Conservation (phyloP, 1,140 invertebrate species). For the Trichogramma pretiosum region DNA sequence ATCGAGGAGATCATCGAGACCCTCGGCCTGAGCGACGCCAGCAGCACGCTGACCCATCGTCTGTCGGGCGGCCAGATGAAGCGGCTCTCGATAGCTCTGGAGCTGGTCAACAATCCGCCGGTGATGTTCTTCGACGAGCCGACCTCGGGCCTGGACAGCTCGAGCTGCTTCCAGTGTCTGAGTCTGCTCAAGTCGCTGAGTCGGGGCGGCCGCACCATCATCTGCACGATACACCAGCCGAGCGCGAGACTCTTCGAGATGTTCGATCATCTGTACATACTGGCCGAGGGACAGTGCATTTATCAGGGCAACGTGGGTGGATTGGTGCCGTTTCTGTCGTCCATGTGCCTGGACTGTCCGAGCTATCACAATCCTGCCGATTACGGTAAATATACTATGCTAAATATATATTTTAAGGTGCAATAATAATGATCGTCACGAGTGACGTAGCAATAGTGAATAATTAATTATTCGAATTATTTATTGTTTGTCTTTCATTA, state of each 20-base stretch:
- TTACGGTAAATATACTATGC: slow-evolving; percentile 63
- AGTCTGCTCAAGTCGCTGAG: slow-evolving; percentile 69
- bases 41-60: slow-evolving; percentile 67
- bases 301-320: slow-evolving; percentile 74
- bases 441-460: no score
- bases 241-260: slow-evolving; percentile 91
- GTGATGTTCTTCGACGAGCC: slow-evolving; percentile 97
- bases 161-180: slow-evolving; percentile 86
- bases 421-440: no score
- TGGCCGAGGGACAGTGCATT: slow-evolving; percentile 85
- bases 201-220: slow-evolving; percentile 76
- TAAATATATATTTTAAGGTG: no score
- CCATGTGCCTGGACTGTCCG: slow-evolving; percentile 77
- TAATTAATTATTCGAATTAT: no score
- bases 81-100: slow-evolving; percentile 79
- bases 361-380: slow-evolving; percentile 94
- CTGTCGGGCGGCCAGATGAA: slow-evolving; percentile 91
- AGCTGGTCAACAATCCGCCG: slow-evolving; percentile 83
- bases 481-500: no score
- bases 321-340: slow-evolving; percentile 79
- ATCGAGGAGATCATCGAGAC: slow-evolving; percentile 78
- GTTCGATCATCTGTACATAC: slow-evolving; percentile 86
- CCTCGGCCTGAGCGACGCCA: slow-evolving; percentile 62
- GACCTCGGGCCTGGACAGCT: slow-evolving; percentile 90
- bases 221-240: slow-evolving; percentile 95